Evolutionary conservation across 1,140 invertebrate species (phyloP), one percentile per base, ranked within the genome.

Genomic region (Tetragnatha versicolor): DNA sequence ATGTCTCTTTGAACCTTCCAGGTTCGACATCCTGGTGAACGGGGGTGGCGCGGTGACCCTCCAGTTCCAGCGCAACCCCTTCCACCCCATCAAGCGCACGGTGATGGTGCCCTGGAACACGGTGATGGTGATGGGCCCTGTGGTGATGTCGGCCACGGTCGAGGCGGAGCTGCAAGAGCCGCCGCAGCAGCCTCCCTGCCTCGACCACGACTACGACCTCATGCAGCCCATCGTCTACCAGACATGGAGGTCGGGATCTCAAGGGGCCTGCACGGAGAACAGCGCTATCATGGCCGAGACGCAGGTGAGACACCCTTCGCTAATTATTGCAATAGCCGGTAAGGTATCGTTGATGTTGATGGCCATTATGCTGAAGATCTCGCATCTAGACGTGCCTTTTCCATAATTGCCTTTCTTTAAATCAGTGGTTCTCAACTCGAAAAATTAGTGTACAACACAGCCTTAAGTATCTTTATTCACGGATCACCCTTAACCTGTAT

Each of bases 91-190:
- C 80, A 93, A 90, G n/a, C 91, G 93, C 83, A 95, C 97, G 69
- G 93, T 98, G 3, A 94, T 93, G 84, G 94, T 98, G 22, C 95
- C 95, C 3, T 98, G 96, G 95, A 99, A 99, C 87, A 94, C 97
- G 89, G 92, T 94, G 68, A 92, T 97, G 12, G 95, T 96, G 58
- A 95, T 96, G 79, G 93, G 96, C 82, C 91, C 92, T 39, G 90
- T 96, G 33, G 85, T 92, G 0, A 95, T 96, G 94, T 81, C 79
- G 14, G 79, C 70, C 6, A 85, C 92, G 81, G 91, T 91, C 14
- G 90, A 91, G 0, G 93, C 95, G 65, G 93, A 94, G 58, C 92
- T 93, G 83, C 85, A 81, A 33, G 82, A 83, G 33, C 82, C 80
- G 3, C 61, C 68, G 37, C 70, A 79, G 33, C 79, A 93, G 82